A percentile compares a stretch with the other conserved stretches of the same genome.
Evolutionary conservation across 2,888 invertebrate genomes (phyloP).

Genomic region (Phaonia tiefii): DNA sequence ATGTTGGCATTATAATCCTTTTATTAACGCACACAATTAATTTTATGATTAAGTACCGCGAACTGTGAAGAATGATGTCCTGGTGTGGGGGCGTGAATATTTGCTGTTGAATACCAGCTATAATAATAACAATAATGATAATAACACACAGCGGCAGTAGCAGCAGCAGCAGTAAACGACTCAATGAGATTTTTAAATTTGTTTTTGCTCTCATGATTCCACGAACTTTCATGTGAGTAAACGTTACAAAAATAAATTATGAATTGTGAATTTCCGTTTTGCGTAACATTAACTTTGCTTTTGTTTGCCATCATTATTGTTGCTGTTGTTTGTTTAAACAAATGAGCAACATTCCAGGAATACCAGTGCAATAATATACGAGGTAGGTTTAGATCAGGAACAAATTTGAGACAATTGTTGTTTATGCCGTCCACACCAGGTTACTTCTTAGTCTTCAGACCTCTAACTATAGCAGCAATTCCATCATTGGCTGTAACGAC

Average conservation of each 20-base stretch:
- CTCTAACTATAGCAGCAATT: too few relatives aligned
- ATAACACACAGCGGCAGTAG: background rate
- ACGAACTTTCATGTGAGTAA: too few relatives aligned
- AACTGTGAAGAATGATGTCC: background rate
- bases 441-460: too few relatives aligned
- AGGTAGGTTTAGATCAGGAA: too few relatives aligned
- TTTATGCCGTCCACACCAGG: too few relatives aligned
- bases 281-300: conserved; percentile 37
- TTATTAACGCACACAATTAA: conserved; percentile 54
- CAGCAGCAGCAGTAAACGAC: background rate
- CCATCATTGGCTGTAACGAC: too few relatives aligned
- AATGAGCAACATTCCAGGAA: background rate
- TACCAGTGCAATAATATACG: background rate
- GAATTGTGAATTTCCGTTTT: conserved; percentile 53
- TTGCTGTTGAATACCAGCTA: too few relatives aligned
- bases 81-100: background rate
- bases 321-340: conserved; percentile 1
- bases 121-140: conserved; percentile 11
- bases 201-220: too few relatives aligned
- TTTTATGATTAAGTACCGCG: conserved; percentile 37
- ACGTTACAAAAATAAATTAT: conserved; percentile 41
- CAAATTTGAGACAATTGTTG: too few relatives aligned
- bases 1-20: conserved; percentile 47
- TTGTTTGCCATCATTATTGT: background rate
- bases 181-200: conserved; percentile 15